Percentiles rank a stretch among this genome's conserved stretches.
Evolutionary conservation across 2,888 invertebrate species (phyloP).

Genomic region (Ormyrus rosae): DNA sequence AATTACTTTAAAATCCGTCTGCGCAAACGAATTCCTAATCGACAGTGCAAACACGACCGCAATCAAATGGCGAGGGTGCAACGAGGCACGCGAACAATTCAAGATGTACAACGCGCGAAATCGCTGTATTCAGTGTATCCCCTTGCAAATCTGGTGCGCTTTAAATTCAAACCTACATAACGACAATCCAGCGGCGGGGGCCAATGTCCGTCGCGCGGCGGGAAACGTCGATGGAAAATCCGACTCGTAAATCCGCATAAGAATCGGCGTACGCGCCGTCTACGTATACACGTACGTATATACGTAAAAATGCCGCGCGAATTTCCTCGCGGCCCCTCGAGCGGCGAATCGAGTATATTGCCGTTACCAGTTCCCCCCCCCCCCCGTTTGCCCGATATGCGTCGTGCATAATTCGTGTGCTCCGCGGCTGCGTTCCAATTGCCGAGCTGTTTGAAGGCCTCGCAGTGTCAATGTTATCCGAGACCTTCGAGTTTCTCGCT

Average conservation of each 20-base stretch:
- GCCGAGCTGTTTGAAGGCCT: neutral
- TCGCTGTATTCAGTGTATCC: neutral
- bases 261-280: neutral
- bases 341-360: too few relatives aligned
- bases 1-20: too few relatives aligned
- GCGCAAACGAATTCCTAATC: too few relatives aligned
- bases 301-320: neutral
- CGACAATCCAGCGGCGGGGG: neutral
- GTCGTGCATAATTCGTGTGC: slow-evolving; percentile 1
- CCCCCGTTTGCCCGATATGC: neutral
- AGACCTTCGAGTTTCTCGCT: too few relatives aligned
- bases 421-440: neutral
- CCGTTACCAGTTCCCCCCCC: too few relatives aligned
- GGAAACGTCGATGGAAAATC: slow-evolving; percentile 1
- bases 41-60: too few relatives aligned
- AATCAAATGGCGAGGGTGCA: too few relatives aligned
- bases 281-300: neutral
- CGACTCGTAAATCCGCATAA: slow-evolving; percentile 20
- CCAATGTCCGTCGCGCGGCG: neutral
- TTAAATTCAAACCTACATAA: slow-evolving; percentile 22
- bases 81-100: too few relatives aligned
- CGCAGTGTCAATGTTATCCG: too few relatives aligned
- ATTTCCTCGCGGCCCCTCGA: neutral
- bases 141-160: neutral
- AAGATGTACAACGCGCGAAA: neutral